These are phyloP conservation scores for Caenorhabditis sp. DNA, from an alignment of 2,888 invertebrate genomes.

Conservation along the genomic window DNA sequence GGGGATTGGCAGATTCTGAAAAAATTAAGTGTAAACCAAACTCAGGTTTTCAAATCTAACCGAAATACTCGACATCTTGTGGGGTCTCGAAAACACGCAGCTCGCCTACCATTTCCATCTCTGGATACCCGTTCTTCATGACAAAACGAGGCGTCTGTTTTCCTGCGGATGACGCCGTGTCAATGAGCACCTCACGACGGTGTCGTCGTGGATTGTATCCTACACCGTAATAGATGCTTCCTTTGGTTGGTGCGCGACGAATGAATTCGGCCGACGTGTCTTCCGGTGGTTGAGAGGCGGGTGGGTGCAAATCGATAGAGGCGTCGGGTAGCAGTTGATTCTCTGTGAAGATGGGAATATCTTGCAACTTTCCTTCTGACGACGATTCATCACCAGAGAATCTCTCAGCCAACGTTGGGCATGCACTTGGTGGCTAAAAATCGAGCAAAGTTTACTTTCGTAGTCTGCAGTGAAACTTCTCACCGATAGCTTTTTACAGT, in stretches of 20 bases:
- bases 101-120: slow-evolving; percentile 63
- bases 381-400: slow-evolving; percentile 19
- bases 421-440: slow-evolving; percentile 57
- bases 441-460: no score
- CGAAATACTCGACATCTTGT: slow-evolving; percentile 64
- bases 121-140: slow-evolving; percentile 48
- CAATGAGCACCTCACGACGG: slow-evolving; percentile 38
- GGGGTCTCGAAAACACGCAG: slow-evolving; percentile 65
- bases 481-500: slow-evolving; percentile 66
- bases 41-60: slow-evolving; percentile 17
- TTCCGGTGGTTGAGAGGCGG: slow-evolving; percentile 26
- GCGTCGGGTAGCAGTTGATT: slow-evolving; percentile 8
- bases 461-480: no score
- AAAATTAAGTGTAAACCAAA: slow-evolving; percentile 7
- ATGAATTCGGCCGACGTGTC: slow-evolving; percentile 46
- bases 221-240: slow-evolving; percentile 43
- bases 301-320: slow-evolving; percentile 15
- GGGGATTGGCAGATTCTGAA: neutral
- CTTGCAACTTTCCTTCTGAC: neutral
- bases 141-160: slow-evolving; percentile 12
- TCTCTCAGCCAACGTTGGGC: slow-evolving; percentile 56
- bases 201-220: slow-evolving; percentile 40
- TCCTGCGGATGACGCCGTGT: slow-evolving; percentile 8
- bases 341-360: neutral
- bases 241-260: slow-evolving; percentile 32